Conservation (phyloP, 2,888 invertebrate genomes). For the Athalia circularis region DNA sequence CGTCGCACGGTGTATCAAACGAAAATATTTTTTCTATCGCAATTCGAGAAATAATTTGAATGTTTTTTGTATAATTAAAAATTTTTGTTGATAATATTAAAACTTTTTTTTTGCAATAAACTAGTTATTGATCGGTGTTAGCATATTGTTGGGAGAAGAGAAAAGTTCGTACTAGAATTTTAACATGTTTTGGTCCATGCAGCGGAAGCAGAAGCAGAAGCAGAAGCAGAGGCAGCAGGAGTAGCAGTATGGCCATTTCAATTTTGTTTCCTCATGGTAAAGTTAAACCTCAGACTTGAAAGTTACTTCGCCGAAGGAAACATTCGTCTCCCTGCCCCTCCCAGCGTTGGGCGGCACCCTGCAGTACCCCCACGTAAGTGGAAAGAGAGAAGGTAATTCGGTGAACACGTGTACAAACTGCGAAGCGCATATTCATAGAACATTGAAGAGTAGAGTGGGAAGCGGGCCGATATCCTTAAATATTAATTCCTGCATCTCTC, state of each 20-base stretch:
- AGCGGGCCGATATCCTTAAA: slow-evolving; percentile 34
- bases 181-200: neutral
- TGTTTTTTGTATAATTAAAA: neutral
- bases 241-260: slow-evolving; percentile 22
- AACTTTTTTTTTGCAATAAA: neutral
- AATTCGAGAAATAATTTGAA: neutral
- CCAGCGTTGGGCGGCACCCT: no score
- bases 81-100: neutral
- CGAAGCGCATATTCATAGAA: slow-evolving; percentile 43
- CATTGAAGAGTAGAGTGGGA: slow-evolving; percentile 39
- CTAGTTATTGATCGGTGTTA: slow-evolving; percentile 4
- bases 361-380: slow-evolving; percentile 26
- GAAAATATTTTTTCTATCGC: neutral
- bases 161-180: slow-evolving; percentile 6
- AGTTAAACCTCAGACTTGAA: slow-evolving; percentile 36
- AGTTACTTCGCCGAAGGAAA: slow-evolving; percentile 36
- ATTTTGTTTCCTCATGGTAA: slow-evolving; percentile 39
- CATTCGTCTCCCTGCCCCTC: slow-evolving; percentile 24
- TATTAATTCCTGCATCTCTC: slow-evolving; percentile 43
- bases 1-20: neutral
- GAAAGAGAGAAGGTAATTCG: slow-evolving; percentile 44
- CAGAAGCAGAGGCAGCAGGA: neutral
- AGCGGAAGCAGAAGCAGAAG: neutral
- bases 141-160: neutral
- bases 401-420: slow-evolving; percentile 43